phyloP scores from a whole-genome alignment of 2,888 invertebrate species.

The Drosophila robusta region DNA sequence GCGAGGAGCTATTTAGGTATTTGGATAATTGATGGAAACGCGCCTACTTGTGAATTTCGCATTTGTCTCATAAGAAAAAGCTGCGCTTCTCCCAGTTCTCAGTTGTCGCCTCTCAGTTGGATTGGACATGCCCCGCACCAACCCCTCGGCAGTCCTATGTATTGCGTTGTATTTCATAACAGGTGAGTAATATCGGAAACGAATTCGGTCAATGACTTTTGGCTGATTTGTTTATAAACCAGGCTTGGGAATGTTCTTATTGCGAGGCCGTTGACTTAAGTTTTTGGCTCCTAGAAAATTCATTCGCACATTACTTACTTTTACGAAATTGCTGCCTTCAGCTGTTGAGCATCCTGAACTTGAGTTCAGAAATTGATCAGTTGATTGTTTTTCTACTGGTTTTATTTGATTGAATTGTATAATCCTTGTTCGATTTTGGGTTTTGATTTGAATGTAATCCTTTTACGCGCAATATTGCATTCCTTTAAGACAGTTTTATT shows the following conservation, averaged over 20 bases:
- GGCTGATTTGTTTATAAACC: conserved; percentile 77
- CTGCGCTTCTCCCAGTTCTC: conserved; percentile 10
- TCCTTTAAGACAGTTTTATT: conserved; percentile 63
- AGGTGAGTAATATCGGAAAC: conserved; percentile 80
- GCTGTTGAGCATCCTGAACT: conserved; percentile 55
- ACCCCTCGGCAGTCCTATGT: conserved; percentile 14
- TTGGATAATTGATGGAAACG: conserved; percentile 9
- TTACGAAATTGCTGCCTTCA: conserved; percentile 63
- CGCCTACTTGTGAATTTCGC: conserved; percentile 56
- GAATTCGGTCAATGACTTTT: conserved; percentile 78
- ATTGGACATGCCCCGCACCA: not conserved
- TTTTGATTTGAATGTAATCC: conserved; percentile 40
- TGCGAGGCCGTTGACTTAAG: conserved; percentile 70
- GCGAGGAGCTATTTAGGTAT: conserved; percentile 1
- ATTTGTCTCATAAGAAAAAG: conserved; percentile 49
- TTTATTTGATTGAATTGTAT: conserved; percentile 11
- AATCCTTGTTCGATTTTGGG: conserved; percentile 48
- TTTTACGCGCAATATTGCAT: conserved; percentile 22
- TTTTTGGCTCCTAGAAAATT: conserved; percentile 48
- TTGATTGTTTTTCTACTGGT: conserved; percentile 14
- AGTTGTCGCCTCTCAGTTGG: conserved; percentile 16
- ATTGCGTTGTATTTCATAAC: conserved; percentile 71
- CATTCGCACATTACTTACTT: conserved; percentile 64
- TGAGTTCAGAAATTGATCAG: conserved; percentile 20
- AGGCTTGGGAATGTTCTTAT: conserved; percentile 72